Evolutionary conservation across 2,888 invertebrate species (phyloP).

Genomic region (Polydrusus tereticollis): DNA sequence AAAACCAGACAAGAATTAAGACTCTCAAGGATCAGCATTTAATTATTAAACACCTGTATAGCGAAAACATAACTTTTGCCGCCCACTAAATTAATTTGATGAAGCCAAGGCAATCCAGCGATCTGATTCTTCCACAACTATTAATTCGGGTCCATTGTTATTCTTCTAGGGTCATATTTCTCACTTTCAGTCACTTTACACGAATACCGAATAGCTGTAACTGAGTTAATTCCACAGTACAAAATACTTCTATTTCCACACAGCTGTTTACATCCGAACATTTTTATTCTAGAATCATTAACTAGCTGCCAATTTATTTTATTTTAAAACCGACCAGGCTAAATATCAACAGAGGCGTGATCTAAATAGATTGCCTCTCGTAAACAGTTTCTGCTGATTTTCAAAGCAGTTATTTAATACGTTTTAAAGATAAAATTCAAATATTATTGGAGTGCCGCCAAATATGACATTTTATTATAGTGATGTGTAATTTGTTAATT

Average conservation of each 20-base stretch:
- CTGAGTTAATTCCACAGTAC: neutral
- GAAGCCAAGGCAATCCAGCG: too few species aligned
- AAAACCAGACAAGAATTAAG: too few species aligned
- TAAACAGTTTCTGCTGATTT: conserved; percentile 14
- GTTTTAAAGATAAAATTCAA: conserved; percentile 2
- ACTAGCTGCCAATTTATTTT: conserved; percentile 47
- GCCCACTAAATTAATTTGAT: too few species aligned
- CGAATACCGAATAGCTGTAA: too few species aligned
- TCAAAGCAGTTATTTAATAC: conserved; percentile 4
- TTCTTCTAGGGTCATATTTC: too few species aligned
- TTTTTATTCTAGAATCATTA: conserved; percentile 42
- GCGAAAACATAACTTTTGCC: too few species aligned
- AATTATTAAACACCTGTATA: too few species aligned
- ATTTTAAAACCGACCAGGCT: conserved; percentile 41
- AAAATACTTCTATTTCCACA: neutral
- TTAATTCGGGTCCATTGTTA: too few species aligned
- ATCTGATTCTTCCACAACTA: too few species aligned
- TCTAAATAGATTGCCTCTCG: conserved; percentile 8
- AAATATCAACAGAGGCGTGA: conserved; percentile 36
- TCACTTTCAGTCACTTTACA: too few species aligned
- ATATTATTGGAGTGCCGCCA: conserved; percentile 11
- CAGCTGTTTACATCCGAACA: conserved; percentile 20
- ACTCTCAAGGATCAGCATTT: too few species aligned
- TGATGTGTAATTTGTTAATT: neutral
- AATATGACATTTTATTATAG: conserved; percentile 9